phyloP scores from a whole-genome alignment of 2,888 invertebrate species.

The Caenorhabditis angaria region DNA sequence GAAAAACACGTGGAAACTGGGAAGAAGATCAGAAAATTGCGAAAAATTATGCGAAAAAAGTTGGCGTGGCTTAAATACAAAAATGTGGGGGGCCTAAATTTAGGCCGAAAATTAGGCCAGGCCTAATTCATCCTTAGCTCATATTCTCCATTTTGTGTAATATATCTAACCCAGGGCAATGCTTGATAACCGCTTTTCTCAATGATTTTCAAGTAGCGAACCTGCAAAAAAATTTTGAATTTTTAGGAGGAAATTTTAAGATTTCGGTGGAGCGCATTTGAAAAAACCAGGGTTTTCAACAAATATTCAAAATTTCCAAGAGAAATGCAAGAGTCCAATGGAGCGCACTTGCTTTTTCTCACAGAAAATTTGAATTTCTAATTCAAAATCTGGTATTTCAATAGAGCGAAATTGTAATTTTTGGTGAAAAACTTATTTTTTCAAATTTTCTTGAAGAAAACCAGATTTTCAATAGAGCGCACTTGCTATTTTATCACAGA shows the following conservation, averaged over 20 bases:
- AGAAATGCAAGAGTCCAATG: too few relatives aligned
- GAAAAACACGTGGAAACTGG: background rate
- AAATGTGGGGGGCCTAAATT: background rate
- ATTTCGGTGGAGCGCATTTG: too few relatives aligned
- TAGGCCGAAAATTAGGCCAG: background rate
- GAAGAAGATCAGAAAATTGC: background rate
- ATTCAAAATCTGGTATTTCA: too few relatives aligned
- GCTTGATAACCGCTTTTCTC: constrained; percentile 99
- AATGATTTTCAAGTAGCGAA: constrained; percentile 93
- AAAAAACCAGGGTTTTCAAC: too few relatives aligned
- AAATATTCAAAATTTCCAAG: background rate
- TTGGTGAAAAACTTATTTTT: too few relatives aligned
- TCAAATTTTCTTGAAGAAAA: too few relatives aligned
- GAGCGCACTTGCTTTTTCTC: too few relatives aligned
- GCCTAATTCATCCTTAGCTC: constrained; percentile 81
- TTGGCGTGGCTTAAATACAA: background rate
- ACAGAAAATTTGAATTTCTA: too few relatives aligned
- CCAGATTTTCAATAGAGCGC: too few relatives aligned
- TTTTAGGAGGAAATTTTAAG: background rate
- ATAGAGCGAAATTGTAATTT: too few relatives aligned
- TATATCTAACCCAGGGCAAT: constrained; percentile 97
- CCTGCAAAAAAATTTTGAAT: constrained; percentile 74
- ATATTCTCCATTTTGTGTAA: constrained; percentile 98
- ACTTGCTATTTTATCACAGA: too few relatives aligned
- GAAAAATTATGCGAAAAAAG: background rate